Percentiles rank a stretch among this genome's conserved stretches.
Evolutionary conservation across 2,888 invertebrate species (phyloP).

Genomic region (Drosophila setosimentum): DNA sequence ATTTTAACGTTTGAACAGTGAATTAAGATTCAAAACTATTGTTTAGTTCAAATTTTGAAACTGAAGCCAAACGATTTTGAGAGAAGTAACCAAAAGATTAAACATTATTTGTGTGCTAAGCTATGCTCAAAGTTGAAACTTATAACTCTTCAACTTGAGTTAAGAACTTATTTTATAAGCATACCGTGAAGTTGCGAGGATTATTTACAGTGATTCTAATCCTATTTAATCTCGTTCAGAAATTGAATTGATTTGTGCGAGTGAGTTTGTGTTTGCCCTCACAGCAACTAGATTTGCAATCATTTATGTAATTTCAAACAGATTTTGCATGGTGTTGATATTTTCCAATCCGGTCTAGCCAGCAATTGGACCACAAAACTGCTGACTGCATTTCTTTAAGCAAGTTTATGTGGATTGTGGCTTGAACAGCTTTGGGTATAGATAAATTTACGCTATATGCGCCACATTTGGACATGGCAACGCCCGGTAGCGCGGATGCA

Average conservation of each 20-base stretch:
- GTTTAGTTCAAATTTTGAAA: no score
- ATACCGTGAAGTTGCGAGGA: background rate
- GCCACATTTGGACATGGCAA: constrained; percentile 33
- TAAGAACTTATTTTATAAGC: background rate
- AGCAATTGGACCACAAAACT: constrained; percentile 12
- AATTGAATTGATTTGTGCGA: background rate
- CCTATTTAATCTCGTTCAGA: constrained; percentile 6
- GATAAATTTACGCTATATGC: constrained; percentile 18
- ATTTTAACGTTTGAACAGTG: background rate
- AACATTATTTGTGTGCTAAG: background rate
- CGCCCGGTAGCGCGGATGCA: constrained; percentile 35
- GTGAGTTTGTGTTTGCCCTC: background rate
- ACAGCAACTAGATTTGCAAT: background rate
- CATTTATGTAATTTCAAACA: constrained; percentile 13
- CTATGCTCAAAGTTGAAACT: no score
- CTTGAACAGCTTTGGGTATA: constrained; percentile 9
- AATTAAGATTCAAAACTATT: background rate
- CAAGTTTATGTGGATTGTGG: constrained; percentile 26
- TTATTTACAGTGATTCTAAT: background rate
- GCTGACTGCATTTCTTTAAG: constrained; percentile 34
- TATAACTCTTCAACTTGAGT: background rate
- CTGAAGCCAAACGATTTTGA: no score
- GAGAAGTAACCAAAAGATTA: background rate
- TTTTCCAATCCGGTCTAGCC: constrained; percentile 12
- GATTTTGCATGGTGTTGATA: background rate